A percentile compares a stretch with the other conserved stretches of the same genome.
phyloP scores from a whole-genome alignment of 2,888 invertebrate species.

The Callyntrura guangdongensis region DNA sequence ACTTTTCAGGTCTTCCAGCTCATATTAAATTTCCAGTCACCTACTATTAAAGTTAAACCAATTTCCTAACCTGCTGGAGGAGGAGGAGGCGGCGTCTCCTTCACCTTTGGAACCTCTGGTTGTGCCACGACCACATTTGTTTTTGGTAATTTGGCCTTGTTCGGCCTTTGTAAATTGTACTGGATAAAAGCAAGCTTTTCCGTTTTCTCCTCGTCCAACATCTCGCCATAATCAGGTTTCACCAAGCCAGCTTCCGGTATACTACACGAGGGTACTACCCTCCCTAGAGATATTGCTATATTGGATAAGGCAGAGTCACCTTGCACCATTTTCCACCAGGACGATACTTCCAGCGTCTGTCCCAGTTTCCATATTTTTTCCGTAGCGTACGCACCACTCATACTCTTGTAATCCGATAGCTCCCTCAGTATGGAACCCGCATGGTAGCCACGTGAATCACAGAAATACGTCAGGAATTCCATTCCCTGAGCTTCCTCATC shows the following conservation, averaged over 20 bases:
- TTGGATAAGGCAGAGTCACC: slow-evolving; percentile 70
- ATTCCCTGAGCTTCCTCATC: slow-evolving; percentile 73
- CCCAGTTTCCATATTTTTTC: slow-evolving; percentile 74
- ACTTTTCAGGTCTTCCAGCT: too few relatives aligned
- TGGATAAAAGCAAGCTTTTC: slow-evolving; percentile 73
- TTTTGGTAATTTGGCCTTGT: slow-evolving; percentile 59
- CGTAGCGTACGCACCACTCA: slow-evolving; percentile 60
- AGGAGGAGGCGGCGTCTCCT: slow-evolving; percentile 51
- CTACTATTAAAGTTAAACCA: too few relatives aligned
- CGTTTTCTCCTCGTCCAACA: slow-evolving; percentile 66
- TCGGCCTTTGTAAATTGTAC: slow-evolving; percentile 68
- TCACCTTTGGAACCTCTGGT: neutral
- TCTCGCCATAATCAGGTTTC: slow-evolving; percentile 15
- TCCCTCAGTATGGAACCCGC: slow-evolving; percentile 71
- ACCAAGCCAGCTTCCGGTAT: slow-evolving; percentile 39
- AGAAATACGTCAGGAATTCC: slow-evolving; percentile 74
- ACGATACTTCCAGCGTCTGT: slow-evolving; percentile 61
- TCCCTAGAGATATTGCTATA: slow-evolving; percentile 69
- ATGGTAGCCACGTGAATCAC: slow-evolving; percentile 73
- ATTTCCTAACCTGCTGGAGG: slow-evolving; percentile 63
- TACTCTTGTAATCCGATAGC: slow-evolving; percentile 75
- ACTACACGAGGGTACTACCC: slow-evolving; percentile 66
- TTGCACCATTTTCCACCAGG: slow-evolving; percentile 77
- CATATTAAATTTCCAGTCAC: too few relatives aligned
- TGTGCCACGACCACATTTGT: slow-evolving; percentile 42